phyloP scores from a whole-genome alignment of 1,140 invertebrate genomes.

The Aphelenchoides fujianensis region DNA sequence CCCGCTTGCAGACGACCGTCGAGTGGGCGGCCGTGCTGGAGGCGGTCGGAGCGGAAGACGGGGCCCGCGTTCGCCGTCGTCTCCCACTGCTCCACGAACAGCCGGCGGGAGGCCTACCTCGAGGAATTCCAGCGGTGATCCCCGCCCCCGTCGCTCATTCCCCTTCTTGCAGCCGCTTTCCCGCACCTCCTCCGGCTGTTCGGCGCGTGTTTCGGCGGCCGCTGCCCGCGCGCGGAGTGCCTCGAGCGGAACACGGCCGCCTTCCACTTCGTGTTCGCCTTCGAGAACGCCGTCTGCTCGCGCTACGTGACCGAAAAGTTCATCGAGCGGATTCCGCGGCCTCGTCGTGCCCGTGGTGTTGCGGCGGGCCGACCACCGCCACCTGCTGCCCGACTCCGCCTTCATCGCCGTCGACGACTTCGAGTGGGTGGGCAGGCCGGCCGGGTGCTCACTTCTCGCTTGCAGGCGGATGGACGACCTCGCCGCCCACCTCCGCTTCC shows the following conservation, averaged over 20 bases:
- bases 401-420: no score
- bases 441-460: no score
- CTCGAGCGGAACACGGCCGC: neutral
- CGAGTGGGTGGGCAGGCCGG: no score
- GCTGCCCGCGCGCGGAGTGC: neutral
- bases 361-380: neutral
- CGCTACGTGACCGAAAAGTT: conserved; percentile 57
- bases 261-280: conserved; percentile 74
- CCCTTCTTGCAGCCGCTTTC: neutral
- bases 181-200: neutral
- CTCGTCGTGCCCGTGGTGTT: conserved; percentile 31
- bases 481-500: no score
- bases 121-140: neutral
- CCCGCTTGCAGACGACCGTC: neutral
- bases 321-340: conserved; percentile 19
- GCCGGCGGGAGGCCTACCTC: neutral
- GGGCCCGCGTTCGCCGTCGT: neutral
- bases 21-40: neutral
- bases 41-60: neutral
- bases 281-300: conserved; percentile 68
- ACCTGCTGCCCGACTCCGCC: no score
- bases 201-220: neutral
- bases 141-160: neutral
- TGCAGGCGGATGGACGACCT: no score
- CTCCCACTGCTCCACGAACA: neutral